phyloP scores from a whole-genome alignment of 2,113 vertebrate genomes.

The Prochilodus magdalenae region DNA sequence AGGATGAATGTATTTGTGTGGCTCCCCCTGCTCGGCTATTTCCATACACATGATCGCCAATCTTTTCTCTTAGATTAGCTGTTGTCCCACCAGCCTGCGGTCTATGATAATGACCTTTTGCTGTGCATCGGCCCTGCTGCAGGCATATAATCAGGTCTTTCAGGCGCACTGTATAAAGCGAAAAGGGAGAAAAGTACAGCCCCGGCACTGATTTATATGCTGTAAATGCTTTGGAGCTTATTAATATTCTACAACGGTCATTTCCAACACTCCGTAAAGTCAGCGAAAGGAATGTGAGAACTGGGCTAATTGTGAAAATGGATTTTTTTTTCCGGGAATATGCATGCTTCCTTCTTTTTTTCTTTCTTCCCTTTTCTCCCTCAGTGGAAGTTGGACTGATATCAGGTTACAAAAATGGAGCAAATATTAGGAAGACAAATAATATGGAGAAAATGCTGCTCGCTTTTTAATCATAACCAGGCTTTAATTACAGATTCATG shows the following conservation, averaged over 20 bases:
- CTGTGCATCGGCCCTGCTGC: constrained; percentile 34
- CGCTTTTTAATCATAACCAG: constrained; percentile 22
- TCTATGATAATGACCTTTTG: constrained; percentile 54
- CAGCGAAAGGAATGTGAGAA: constrained; percentile 53
- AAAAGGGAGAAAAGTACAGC: constrained; percentile 30
- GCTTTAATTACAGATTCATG: constrained; percentile 35
- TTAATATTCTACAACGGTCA: constrained; percentile 73
- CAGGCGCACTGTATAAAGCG: constrained; percentile 21
- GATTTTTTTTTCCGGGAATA: neutral
- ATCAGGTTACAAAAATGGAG: constrained; percentile 27
- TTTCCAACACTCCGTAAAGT: constrained; percentile 68
- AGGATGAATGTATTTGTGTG: constrained; percentile 69
- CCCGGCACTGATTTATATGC: constrained; percentile 39
- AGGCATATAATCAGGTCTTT: constrained; percentile 54
- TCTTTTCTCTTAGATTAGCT: constrained; percentile 58
- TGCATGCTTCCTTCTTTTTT: neutral
- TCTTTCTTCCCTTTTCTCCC: too few relatives aligned
- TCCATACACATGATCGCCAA: constrained; percentile 55
- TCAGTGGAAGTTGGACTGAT: constrained; percentile 10
- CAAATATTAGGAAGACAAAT: constrained; percentile 21
- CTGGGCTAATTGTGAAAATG: constrained; percentile 32
- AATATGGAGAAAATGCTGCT: constrained; percentile 20
- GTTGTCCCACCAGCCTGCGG: constrained; percentile 43
- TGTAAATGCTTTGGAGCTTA: constrained; percentile 62
- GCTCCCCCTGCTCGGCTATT: constrained; percentile 47